Evolutionary conservation across 2,888 invertebrate species (phyloP).

Genomic region (Thyatira batis): DNA sequence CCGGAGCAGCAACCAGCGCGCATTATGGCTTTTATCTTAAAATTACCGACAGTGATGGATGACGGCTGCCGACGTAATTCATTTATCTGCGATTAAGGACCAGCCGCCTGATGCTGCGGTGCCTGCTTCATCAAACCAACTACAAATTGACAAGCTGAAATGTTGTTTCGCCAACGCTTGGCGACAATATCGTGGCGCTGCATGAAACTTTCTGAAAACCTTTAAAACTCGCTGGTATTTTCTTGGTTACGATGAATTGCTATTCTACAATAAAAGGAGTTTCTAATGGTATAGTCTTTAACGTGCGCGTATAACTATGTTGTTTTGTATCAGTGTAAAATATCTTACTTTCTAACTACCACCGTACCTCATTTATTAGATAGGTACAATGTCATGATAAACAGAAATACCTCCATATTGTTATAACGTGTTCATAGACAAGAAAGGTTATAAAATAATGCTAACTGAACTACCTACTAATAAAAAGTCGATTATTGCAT

Average conservation of each 20-base stretch:
- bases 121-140: slow-evolving; percentile 46
- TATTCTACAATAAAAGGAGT: not conserved
- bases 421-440: no score
- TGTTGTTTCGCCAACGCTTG: slow-evolving; percentile 32
- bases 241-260: not conserved
- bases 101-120: slow-evolving; percentile 36
- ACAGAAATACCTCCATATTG: no score
- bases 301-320: no score
- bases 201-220: not conserved
- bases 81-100: slow-evolving; percentile 69
- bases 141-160: slow-evolving; percentile 48
- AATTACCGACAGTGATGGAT: slow-evolving; percentile 74
- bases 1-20: slow-evolving; percentile 44
- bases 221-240: not conserved
- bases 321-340: no score
- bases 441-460: not conserved
- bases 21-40: slow-evolving; percentile 68
- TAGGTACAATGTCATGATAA: no score
- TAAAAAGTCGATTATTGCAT: no score
- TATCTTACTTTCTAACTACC: no score
- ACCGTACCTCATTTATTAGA: no score
- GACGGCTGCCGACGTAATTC: slow-evolving; percentile 61
- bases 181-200: not conserved
- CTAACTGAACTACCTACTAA: no score
- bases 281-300: no score